These are phyloP conservation scores for Halcyon leucocephala DNA, from an alignment of 2,797 vertebrate species.

Conservation along the genomic window DNA sequence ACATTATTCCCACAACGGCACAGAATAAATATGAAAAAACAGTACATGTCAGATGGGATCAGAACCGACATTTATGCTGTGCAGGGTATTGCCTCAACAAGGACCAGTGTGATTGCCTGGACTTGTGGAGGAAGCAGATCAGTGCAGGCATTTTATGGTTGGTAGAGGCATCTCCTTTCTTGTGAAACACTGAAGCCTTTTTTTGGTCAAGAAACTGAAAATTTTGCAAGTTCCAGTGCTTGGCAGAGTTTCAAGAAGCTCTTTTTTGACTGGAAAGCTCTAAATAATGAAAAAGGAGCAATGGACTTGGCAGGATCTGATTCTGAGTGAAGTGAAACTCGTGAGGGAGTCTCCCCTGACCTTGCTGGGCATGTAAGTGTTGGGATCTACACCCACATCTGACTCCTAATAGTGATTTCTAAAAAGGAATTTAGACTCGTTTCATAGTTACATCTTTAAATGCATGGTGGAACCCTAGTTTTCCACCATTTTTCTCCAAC, in stretches of 20 bases:
- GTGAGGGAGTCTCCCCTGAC: not conserved
- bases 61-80: not conserved
- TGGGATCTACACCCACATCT: not conserved
- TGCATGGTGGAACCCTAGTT: not conserved
- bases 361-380: rapidly evolving
- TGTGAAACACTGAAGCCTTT: not conserved
- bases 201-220: not conserved
- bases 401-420: not conserved
- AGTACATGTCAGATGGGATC: not conserved
- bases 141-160: not conserved
- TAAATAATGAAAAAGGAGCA: not conserved
- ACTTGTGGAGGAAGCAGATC: not conserved
- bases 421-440: not conserved
- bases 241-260: not conserved
- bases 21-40: not conserved
- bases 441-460: not conserved
- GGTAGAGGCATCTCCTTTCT: not conserved
- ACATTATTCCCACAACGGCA: slow-evolving; percentile 7
- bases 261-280: not conserved
- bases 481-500: not conserved
- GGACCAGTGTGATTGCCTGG: not conserved
- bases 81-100: not conserved
- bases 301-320: not conserved
- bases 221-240: not conserved
- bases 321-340: not conserved